Base-by-base conservation (phyloP, 1,140 invertebrate genomes). In the Cryptotermes secundus region DNA sequence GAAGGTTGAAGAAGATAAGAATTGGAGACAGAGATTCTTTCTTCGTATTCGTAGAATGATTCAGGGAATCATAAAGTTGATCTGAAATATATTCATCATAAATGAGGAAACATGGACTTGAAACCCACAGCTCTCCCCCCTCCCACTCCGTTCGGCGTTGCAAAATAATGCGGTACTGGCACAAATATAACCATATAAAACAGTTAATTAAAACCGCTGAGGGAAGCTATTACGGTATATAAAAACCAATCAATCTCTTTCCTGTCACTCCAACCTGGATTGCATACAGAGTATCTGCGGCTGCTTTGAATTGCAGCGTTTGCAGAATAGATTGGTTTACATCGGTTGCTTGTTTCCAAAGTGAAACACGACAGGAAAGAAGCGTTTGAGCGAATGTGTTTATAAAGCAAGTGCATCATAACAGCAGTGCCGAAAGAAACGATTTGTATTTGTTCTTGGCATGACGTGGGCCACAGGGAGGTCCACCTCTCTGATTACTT, bases 231-330 rank as follows among this genome's bases (percentile, higher is more conserved):
- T 72, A 72, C 26, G 9, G 4, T 72, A 26, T 72, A 72, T n/a
- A 72, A 72, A 72, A 72, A 31, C 26, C 59, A 72, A 72, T n/a
- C 59, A 72, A 14, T 72, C 59, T 72, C n/a, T 72, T 72, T 72
- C 59, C n/a, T 31, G 26, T 72, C 59, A 72, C 26, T 7, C 26
- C 26, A 72, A 31, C 59, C n/a, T 72, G 59, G 26, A 31, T 22
- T 59, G 53, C 53, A 59, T 59, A 59, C 53, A 59, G 24, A 59
- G 53, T 59, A 59, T 59, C 59, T 72, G 59, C 59, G 59, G 59
- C 31, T 4, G 59, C 31, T 72, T 72, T 3, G 59, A 72, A 72
- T 72, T 72, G 0, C 59, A 72, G 4, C 6, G 45, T 14, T 49
- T 49, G 1, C 16, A 26, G 31, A 4, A 72, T n/a, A 72, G 59